Conservation (phyloP, 2,113 vertebrate genomes). For the Lycocorax pyrrhopterus region DNA sequence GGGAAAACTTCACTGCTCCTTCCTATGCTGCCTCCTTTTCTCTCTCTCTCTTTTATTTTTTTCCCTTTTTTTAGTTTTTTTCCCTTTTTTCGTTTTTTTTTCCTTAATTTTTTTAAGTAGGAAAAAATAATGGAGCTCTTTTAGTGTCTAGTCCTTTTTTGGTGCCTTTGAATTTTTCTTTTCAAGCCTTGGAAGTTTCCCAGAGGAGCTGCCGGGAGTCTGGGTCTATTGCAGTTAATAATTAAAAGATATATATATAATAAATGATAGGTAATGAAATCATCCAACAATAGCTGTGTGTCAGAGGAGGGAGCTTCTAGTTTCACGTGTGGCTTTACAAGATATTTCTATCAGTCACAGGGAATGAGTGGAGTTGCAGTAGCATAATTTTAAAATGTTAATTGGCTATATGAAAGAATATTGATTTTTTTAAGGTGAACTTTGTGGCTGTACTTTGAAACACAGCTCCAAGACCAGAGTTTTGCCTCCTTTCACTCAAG, state of each 20-base stretch:
- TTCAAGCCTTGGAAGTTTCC: neutral
- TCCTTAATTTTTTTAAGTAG: neutral
- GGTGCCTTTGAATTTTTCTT: neutral
- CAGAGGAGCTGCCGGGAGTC: neutral
- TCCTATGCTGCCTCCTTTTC: neutral
- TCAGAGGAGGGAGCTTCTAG: neutral
- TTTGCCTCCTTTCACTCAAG: neutral
- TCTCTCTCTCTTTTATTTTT: accelerated
- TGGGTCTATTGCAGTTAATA: slow-evolving; percentile 34
- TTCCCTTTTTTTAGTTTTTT: accelerated
- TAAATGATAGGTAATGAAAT: slow-evolving; percentile 40
- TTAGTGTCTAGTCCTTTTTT: neutral
- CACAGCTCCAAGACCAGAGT: neutral
- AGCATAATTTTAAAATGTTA: neutral
- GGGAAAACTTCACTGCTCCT: neutral
- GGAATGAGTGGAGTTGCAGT: neutral
- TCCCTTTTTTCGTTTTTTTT: accelerated
- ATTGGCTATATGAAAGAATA: neutral
- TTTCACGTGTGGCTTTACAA: neutral
- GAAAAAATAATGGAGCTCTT: neutral
- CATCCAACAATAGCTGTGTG: neutral
- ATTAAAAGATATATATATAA: slow-evolving; percentile 23
- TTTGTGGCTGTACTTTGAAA: neutral
- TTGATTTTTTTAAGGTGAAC: neutral
- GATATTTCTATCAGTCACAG: neutral